Base-by-base conservation (phyloP, 2,113 vertebrate species). In the Sorex araneus region DNA sequence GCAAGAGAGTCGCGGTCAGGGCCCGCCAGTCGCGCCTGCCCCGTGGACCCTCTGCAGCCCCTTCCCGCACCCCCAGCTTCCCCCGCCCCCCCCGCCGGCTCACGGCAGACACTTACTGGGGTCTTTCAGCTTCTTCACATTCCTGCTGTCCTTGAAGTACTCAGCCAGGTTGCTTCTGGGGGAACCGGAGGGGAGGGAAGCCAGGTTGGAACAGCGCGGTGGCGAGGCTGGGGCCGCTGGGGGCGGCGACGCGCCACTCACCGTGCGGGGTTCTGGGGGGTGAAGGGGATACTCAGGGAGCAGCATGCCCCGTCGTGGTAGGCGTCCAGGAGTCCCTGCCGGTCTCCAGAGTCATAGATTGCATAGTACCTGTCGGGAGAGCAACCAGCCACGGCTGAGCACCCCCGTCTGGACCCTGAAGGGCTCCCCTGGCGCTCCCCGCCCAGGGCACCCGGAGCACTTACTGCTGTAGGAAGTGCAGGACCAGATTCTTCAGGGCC, bases 281-380 rank as follows among this genome's bases (percentile, higher is more conserved):
- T 76, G 92, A 96, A 97, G 0, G 99, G 98, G 54, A 98, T 98
- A 91, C 98, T 98, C 54, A 99, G 95, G 1, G 99, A 99, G 78
- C 99, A 99, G 54, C 98, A 98, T 18, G 99, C 98, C 2, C 98
- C 98, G 43, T 99, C 98, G 54, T 99, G 99, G 95, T 99, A 99
- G 50, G 99, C 99, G 1, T 99, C 98, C n/a, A 99, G 96, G 18
- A 99, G 98, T 1, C 98, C 98, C 90, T 99, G 99, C 64, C 99
- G 97, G 97, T 99, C 97, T 57, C 98, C 98, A 0, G 99, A 98
- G 97, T 99, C 99, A 15, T 99, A 99, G 54, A 99, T 97, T 3
- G 97, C 96, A 95, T 98, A 99, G 96, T 99, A 99, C 97, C 99
- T 99, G 28, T 3, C 21, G 80, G 0, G 43, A 77, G 87, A 34